phyloP scores from a whole-genome alignment of 2,113 vertebrate genomes.

The Chroicocephalus ridibundus region DNA sequence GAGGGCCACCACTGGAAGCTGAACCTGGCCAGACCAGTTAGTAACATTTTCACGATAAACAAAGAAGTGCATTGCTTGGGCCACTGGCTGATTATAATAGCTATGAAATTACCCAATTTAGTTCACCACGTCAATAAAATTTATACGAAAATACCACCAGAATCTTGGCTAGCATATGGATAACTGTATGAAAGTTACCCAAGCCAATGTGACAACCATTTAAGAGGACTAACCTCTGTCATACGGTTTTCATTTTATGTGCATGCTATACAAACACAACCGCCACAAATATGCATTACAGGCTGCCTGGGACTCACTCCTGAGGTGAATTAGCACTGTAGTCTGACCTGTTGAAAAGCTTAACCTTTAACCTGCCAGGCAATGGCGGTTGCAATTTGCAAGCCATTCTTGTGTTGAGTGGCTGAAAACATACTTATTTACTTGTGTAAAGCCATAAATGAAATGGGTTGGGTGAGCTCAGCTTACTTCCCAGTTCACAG shows the following conservation, averaged over 20 bases:
- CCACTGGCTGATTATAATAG: constrained; percentile 53
- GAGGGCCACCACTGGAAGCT: not conserved
- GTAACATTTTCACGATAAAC: constrained; percentile 27
- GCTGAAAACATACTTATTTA: constrained; percentile 63
- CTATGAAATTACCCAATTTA: constrained; percentile 60
- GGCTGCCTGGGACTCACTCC: constrained; percentile 60
- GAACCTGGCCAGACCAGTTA: constrained; percentile 36
- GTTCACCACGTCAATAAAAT: constrained; percentile 54
- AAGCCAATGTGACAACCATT: constrained; percentile 56
- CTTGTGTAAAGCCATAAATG: constrained; percentile 64
- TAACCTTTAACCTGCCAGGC: constrained; percentile 64
- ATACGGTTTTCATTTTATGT: constrained; percentile 66
- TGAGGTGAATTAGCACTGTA: constrained; percentile 65
- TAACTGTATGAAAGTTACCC: constrained; percentile 39
- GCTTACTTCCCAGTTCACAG: constrained; percentile 46
- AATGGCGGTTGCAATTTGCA: constrained; percentile 63
- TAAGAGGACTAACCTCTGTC: constrained; percentile 65
- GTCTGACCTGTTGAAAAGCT: constrained; percentile 65
- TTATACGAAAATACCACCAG: constrained; percentile 28
- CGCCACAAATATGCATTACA: constrained; percentile 57
- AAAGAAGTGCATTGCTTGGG: constrained; percentile 9
- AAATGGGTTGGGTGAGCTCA: constrained; percentile 45
- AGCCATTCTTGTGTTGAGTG: constrained; percentile 52
- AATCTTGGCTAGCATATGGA: constrained; percentile 43
- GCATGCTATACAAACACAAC: constrained; percentile 40